phyloP scores from a whole-genome alignment of 2,797 vertebrate species.

The Mareca strepera region DNA sequence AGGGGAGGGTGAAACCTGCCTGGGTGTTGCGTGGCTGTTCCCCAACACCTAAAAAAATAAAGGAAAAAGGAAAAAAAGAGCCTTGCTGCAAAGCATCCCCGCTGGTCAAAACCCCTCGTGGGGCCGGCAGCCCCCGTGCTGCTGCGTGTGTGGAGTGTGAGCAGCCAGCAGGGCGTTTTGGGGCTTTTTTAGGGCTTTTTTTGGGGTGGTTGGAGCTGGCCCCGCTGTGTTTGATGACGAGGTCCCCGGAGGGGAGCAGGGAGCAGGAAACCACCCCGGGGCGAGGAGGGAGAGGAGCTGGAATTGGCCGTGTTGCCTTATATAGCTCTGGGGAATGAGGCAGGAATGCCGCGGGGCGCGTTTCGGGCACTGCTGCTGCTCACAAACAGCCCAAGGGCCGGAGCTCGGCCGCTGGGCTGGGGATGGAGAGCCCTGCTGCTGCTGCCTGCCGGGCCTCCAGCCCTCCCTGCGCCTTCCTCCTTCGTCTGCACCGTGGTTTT shows the following conservation, averaged over 20 bases:
- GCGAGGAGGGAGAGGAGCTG: constrained; percentile 9
- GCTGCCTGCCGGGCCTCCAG: too few species aligned
- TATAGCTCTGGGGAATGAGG: constrained; percentile 66
- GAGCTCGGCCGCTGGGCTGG: constrained; percentile 46
- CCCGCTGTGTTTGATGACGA: constrained; percentile 73
- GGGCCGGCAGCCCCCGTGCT: too few species aligned
- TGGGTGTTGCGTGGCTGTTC: not conserved
- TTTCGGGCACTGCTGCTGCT: constrained; percentile 22
- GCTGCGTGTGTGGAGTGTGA: too few species aligned
- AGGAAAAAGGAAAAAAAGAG: not conserved
- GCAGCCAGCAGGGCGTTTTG: too few species aligned
- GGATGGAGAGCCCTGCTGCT: not conserved
- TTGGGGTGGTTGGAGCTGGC: too few species aligned
- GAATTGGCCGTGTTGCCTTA: constrained; percentile 77
- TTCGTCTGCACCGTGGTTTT: not conserved
- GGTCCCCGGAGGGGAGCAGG: constrained; percentile 41
- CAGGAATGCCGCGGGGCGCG: constrained; percentile 39
- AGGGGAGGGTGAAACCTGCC: not conserved
- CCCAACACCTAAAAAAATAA: not conserved
- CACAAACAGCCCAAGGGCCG: constrained; percentile 67
- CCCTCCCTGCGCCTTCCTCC: too few species aligned
- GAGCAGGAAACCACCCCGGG: constrained; percentile 9
- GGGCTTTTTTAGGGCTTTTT: too few species aligned
- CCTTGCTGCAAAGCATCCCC: not conserved
- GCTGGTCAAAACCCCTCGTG: not conserved